Evolutionary conservation across 2,113 vertebrate species (phyloP).

Genomic region (Daphoenositta chrysoptera): DNA sequence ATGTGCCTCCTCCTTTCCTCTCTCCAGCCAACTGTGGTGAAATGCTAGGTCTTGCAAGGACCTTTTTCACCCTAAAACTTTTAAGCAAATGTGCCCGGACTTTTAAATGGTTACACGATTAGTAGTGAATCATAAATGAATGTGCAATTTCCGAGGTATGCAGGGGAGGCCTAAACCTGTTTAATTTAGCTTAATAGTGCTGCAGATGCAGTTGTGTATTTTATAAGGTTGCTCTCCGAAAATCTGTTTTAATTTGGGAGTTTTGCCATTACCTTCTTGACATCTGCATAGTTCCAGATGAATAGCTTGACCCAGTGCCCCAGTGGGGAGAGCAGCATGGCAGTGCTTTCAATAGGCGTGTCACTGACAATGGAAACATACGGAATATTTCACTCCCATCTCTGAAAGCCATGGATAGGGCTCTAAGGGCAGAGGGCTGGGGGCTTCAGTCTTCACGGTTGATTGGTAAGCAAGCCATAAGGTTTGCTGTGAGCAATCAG

Average conservation of each 20-base stretch:
- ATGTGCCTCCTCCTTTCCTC: neutral
- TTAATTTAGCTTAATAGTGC: constrained; percentile 12
- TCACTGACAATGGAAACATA: constrained; percentile 64
- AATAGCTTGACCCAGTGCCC: constrained; percentile 64
- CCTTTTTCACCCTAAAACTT: neutral
- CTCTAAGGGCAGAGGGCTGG: constrained; percentile 4
- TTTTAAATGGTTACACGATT: neutral
- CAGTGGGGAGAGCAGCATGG: constrained; percentile 44
- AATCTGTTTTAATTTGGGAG: constrained; percentile 27
- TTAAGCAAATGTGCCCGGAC: neutral
- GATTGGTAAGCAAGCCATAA: neutral
- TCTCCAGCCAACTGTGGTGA: neutral
- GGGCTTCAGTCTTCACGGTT: neutral
- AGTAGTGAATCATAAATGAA: constrained; percentile 19
- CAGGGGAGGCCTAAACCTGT: neutral
- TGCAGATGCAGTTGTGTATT: constrained; percentile 5
- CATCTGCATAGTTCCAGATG: constrained; percentile 54
- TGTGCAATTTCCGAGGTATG: neutral
- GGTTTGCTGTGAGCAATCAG: neutral
- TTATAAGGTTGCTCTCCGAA: neutral
- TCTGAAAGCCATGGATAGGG: neutral
- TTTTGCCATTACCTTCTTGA: constrained; percentile 61
- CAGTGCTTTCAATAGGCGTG: constrained; percentile 59
- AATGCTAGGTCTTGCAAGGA: neutral
- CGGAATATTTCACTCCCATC: constrained; percentile 63